Base-by-base conservation (phyloP, 2,888 invertebrate genomes). In the Lasioglossum malachurum region DNA sequence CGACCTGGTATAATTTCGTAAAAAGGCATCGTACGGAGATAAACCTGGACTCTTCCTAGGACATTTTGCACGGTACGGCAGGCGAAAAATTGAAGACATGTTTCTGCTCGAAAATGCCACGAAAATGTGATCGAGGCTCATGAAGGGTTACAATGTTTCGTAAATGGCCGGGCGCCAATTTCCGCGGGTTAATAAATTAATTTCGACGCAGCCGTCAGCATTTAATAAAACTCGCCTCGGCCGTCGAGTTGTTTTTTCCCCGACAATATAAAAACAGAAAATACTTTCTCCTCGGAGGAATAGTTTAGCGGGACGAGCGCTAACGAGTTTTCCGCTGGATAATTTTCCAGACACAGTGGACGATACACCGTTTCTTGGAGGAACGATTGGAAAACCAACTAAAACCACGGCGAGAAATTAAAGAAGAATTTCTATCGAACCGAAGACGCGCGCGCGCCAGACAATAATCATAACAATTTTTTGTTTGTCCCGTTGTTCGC, bases 221-320 rank as follows among this genome's bases (percentile, higher is more conserved):
- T 60, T 27, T 27, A 60, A 60, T 27, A 14, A 60, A 60, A 60
- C 27, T 10, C 27, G 12, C 27, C 27, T 14, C n/a, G n/a, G 60
- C 16, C 46, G 46, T 16, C 60, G 60, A 10, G 27, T 60, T 53
- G 7, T 60, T 27, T 27, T 60, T n/a, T 12, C 14, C 27, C 14
- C 27, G 60, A 60, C 46, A 60, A 27, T 60, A 27, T 60, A 27
- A 27, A 27, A 60, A 27, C 60, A 27, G 60, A 27, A 60, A 60
- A 60, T 27, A 60, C 60, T 27, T 60, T 60, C 60, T 27, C 60
- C 60, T 8, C 27, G 27, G 14, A 14, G 60, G 60, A 60, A 60
- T 60, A 60, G 60, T 60, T 60, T 27, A 60, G 60, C 60, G 60
- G 60, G 60, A 27, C 60, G 60, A 60, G 60, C 60, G 60, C 27